Percentiles rank a stretch among this genome's conserved stretches.
These are phyloP conservation scores for Otus scops DNA, from an alignment of 2,797 vertebrate genomes.

Conservation along the genomic window DNA sequence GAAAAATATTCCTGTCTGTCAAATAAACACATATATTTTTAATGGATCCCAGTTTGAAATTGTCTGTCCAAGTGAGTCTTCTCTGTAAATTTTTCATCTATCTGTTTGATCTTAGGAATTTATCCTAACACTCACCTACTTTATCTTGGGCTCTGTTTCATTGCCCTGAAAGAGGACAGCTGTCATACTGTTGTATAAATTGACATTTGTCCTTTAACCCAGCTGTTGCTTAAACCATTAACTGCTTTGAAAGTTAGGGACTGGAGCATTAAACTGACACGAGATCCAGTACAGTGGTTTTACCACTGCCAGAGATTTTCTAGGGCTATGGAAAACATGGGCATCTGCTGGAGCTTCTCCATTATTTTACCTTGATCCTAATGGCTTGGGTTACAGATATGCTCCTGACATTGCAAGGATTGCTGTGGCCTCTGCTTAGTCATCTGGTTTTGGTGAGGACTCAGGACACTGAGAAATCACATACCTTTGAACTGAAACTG, in stretches of 20 bases:
- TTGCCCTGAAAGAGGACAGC: not conserved
- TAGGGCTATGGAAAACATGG: not conserved
- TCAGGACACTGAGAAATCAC: not conserved
- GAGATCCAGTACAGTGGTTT: not conserved
- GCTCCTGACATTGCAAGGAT: not conserved
- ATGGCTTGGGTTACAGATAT: not conserved
- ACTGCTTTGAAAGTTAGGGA: not conserved
- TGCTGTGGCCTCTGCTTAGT: not conserved
- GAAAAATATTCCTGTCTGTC: not conserved
- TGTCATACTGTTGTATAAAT: not conserved
- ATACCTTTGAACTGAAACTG: not conserved
- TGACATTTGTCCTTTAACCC: not conserved
- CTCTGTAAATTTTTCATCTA: not conserved
- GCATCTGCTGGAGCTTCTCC: not conserved
- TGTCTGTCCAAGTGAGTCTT: not conserved
- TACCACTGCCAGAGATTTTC: not conserved
- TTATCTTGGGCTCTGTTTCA: not conserved
- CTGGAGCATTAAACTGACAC: not conserved
- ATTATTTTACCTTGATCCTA: not conserved
- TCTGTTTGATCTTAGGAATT: not conserved
- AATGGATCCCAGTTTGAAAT: not conserved
- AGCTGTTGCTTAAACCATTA: not conserved
- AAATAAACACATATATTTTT: not conserved
- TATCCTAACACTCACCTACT: not conserved
- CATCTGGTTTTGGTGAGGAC: not conserved